phyloP scores from a whole-genome alignment of 2,888 invertebrate genomes.

The Sphinx pinastri region DNA sequence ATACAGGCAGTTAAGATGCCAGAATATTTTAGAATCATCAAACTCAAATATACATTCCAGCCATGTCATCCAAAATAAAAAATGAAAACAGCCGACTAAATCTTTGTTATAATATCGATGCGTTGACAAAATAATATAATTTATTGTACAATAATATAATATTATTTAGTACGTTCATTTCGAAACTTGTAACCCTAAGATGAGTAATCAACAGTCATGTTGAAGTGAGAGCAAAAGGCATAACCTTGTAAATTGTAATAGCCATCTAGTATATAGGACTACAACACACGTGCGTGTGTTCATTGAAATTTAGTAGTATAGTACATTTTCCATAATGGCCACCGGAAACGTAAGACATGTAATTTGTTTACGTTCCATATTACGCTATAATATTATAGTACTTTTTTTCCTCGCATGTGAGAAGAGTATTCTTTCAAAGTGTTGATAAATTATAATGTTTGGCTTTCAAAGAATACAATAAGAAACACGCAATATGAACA shows the following conservation, averaged over 20 bases:
- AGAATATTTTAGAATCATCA: too few relatives aligned
- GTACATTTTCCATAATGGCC: slow-evolving; percentile 67
- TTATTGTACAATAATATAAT: too few relatives aligned
- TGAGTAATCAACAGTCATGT: background rate
- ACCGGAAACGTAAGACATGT: slow-evolving; percentile 68
- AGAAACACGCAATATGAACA: background rate
- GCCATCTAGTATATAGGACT: slow-evolving; percentile 39
- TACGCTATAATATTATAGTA: slow-evolving; percentile 30
- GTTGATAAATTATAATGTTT: too few relatives aligned
- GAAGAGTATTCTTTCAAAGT: too few relatives aligned
- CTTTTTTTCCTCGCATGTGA: too few relatives aligned
- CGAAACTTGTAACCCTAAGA: background rate
- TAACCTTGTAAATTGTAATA: background rate
- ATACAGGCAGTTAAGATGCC: too few relatives aligned
- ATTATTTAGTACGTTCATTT: background rate
- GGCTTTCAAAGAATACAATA: background rate
- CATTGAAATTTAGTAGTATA: slow-evolving; percentile 60
- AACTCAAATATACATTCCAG: too few relatives aligned
- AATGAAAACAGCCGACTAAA: too few relatives aligned
- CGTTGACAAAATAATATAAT: too few relatives aligned
- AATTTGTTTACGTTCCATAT: slow-evolving; percentile 46
- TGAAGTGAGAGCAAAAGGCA: slow-evolving; percentile 3
- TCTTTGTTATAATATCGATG: background rate
- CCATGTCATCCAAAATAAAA: too few relatives aligned
- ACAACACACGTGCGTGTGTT: slow-evolving; percentile 42